Evolutionary conservation across 2,113 vertebrate genomes (phyloP), one percentile per base, ranked within the genome.

Genomic region (Anser cygnoides): DNA sequence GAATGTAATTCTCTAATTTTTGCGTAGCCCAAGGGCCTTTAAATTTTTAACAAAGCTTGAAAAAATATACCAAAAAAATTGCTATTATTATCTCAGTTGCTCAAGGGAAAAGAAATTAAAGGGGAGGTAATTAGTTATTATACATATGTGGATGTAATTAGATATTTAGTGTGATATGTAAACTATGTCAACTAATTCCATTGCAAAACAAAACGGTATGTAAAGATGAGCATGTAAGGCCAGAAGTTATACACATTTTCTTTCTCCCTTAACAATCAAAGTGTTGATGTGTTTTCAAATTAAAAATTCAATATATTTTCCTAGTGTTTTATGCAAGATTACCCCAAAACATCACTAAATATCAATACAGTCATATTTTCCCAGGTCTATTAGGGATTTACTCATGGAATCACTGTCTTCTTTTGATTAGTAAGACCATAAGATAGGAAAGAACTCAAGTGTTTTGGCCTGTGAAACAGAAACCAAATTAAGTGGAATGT

Each of bases 111-210:
- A 80, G 21, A 94, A 90, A 89, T 65, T 84, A 95, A 91, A 89
- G 33, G 50, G 57, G 49, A 58, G 19, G 49, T 88, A 94, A 96
- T 97, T 95, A 95, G 71, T 80, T 93, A 91, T 93, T 94, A 87
- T 55, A 90, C 39, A 50, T 91, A 84, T 74, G 25, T 94, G 90
- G 55, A 91, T 89, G 31, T 85, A 88, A 95, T 95, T 96, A 97
- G 70, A 96, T 90, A 73, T 80, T 94, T 95, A 87, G 63, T 44
- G 35, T 74, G 86, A 91, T 95, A 80, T 57, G 55, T 83, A 95
- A 96, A 92, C 46, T 84, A 41, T 61, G 26, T 55, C 89, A 90
- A 37, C 26, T 90, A 72, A 90, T 91, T 91, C 74, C 33, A 43
- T 6, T 77, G 63, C 61, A 80, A 92, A 85, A 90, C 46, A 92